Percentiles rank a stretch among this genome's conserved stretches.
phyloP scores from a whole-genome alignment of 2,888 invertebrate genomes.

The Trypoxylon attenuatum region DNA sequence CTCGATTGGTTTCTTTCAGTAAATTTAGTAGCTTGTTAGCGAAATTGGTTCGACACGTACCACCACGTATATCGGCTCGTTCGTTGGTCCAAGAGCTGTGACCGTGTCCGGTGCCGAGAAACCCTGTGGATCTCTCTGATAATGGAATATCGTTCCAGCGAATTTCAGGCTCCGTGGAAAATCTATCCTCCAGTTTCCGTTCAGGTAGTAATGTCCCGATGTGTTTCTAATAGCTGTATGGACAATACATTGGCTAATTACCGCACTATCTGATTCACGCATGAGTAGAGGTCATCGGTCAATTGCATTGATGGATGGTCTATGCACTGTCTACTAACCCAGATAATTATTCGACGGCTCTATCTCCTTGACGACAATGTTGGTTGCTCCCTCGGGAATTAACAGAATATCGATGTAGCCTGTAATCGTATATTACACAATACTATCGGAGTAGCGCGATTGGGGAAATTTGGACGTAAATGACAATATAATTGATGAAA shows the following conservation, averaged over 20 bases:
- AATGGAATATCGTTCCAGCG: slow-evolving; percentile 91
- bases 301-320: too few relatives aligned
- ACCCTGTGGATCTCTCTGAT: slow-evolving; percentile 88
- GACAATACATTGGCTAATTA: too few relatives aligned
- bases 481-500: too few relatives aligned
- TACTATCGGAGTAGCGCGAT: too few relatives aligned
- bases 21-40: too few relatives aligned
- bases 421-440: slow-evolving; percentile 60
- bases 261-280: too few relatives aligned
- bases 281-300: too few relatives aligned
- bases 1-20: not conserved
- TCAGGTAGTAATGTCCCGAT: slow-evolving; percentile 90
- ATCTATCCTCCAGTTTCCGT: slow-evolving; percentile 96
- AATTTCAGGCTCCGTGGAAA: slow-evolving; percentile 88
- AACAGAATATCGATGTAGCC: slow-evolving; percentile 95
- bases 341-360: slow-evolving; percentile 92
- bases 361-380: slow-evolving; percentile 87
- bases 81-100: slow-evolving; percentile 90
- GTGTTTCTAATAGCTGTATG: slow-evolving; percentile 87
- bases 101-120: slow-evolving; percentile 91
- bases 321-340: slow-evolving; percentile 77
- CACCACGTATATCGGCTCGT: slow-evolving; percentile 90
- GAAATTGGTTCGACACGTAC: slow-evolving; percentile 77
- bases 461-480: too few relatives aligned
- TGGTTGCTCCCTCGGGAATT: slow-evolving; percentile 95